Conservation (phyloP, 2,888 invertebrate species). For the Macropis europaea region DNA sequence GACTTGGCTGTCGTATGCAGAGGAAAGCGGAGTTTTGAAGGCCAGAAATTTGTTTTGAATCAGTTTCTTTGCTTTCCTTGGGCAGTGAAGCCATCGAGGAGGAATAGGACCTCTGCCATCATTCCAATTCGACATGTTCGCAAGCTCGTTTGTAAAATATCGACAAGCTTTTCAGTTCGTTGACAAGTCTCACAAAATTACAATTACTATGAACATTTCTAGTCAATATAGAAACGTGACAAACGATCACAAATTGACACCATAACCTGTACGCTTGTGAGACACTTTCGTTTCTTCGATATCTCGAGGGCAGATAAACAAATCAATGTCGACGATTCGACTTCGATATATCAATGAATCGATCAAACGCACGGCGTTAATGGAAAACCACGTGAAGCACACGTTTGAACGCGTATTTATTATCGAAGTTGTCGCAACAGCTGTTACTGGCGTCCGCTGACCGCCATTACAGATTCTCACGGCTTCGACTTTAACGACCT, state of each 20-base stretch:
- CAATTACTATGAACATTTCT: not conserved
- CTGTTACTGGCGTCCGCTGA: constrained; percentile 36
- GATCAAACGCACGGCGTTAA: not conserved
- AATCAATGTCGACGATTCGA: not conserved
- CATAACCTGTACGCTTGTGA: constrained; percentile 13
- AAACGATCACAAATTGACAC: not conserved
- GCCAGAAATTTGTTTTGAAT: constrained; percentile 93
- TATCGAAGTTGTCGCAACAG: constrained; percentile 22
- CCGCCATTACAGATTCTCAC: constrained; percentile 36
- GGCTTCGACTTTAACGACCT: not conserved
- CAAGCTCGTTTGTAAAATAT: not conserved
- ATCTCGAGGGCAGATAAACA: not conserved
- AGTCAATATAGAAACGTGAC: not conserved
- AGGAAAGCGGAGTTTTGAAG: constrained; percentile 95
- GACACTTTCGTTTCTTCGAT: not conserved
- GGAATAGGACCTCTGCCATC: constrained; percentile 84
- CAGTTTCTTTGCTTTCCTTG: constrained; percentile 87
- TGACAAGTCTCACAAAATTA: not conserved
- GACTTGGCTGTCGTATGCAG: constrained; percentile 91
- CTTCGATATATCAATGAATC: not conserved
- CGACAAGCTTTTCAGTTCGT: not conserved
- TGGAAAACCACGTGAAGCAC: not conserved
- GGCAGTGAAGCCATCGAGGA: constrained; percentile 93
- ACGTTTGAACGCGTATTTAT: not conserved
- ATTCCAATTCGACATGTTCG: constrained; percentile 62